Evolutionary conservation across 1,140 invertebrate species (phyloP), one percentile per base, ranked within the genome.

Genomic region (Papilio polyxenes): DNA sequence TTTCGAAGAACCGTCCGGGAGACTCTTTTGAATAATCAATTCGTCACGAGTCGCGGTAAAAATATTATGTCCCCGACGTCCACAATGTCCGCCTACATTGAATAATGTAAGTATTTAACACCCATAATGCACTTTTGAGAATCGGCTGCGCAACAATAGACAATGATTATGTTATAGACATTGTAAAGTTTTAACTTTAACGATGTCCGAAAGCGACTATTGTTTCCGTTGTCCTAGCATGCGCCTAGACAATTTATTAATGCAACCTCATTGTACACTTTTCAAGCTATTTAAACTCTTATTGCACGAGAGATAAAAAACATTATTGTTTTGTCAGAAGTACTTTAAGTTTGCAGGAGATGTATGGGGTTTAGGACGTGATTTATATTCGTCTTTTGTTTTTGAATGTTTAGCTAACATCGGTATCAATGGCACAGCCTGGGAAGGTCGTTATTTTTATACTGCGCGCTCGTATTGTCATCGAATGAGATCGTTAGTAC

Each of bases 331-430:
- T 85, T 88, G 1, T 72, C 10, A 23, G 5, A 72, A 40, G 65
- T 37, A 40, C 40, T 90, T 91, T 88, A 88, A 84, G 89, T 88
- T 86, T 81, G 79, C 84, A 86, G 20, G 75, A 51, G 53, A 76
- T 87, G 88, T 88, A 88, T 89, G 86, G 86, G 87, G 89, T 89
- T 87, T 84, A 59, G 87, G 86, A 81, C 87, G 91, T 94, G 92
- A 94, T 94, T 94, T 94, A 94, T 94, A 91, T 87, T 85, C 88
- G 83, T 90, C 90, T 91, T 92, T 94, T 93, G 92, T 93, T 94
- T 93, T 93, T 93, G 92, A 88, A 86, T 92, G 88, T 92, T 94
- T 92, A 91, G 89, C 89, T 87, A 90, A 87, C 84, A 87, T 86
- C 85, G 87, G 89, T 92, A 92, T 93, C 93, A 92, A 93, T 93